Conservation (phyloP, 2,888 invertebrate genomes). For the Kuschelorhynchus macadamiae region DNA sequence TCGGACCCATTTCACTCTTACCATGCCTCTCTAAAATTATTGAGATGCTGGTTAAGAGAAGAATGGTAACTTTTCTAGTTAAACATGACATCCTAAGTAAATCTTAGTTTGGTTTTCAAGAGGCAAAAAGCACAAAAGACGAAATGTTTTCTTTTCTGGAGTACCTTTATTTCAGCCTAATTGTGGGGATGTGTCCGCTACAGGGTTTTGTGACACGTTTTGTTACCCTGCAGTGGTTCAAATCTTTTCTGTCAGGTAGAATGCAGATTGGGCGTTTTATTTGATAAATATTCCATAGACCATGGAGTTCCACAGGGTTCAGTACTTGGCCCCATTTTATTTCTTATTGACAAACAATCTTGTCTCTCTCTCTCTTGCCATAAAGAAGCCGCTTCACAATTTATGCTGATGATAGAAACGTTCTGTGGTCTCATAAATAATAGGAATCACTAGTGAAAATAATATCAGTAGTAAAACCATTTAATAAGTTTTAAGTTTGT, state of each 20-base stretch:
- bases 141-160: not conserved
- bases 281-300: not conserved
- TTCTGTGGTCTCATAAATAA: not conserved
- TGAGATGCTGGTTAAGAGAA: not conserved
- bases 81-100: not conserved
- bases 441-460: not conserved
- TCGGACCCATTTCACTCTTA: not conserved
- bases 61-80: not conserved
- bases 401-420: not conserved
- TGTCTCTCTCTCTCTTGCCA: not conserved
- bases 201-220: not conserved
- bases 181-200: not conserved
- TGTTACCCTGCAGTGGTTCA: not conserved
- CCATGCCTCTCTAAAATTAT: not conserved
- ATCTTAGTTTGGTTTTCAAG: not conserved
- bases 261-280: not conserved
- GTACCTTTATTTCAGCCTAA: not conserved
- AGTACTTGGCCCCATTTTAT: not conserved
- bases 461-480: too few species aligned
- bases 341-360: not conserved
- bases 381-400: not conserved
- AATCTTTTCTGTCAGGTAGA: not conserved
- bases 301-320: conserved; percentile 4
- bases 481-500: too few species aligned
- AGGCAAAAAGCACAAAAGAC: not conserved